Percentiles rank a stretch among this genome's conserved stretches.
These are phyloP conservation scores for Melangyna quadrimaculata DNA, from an alignment of 2,888 invertebrate genomes.

Conservation along the genomic window DNA sequence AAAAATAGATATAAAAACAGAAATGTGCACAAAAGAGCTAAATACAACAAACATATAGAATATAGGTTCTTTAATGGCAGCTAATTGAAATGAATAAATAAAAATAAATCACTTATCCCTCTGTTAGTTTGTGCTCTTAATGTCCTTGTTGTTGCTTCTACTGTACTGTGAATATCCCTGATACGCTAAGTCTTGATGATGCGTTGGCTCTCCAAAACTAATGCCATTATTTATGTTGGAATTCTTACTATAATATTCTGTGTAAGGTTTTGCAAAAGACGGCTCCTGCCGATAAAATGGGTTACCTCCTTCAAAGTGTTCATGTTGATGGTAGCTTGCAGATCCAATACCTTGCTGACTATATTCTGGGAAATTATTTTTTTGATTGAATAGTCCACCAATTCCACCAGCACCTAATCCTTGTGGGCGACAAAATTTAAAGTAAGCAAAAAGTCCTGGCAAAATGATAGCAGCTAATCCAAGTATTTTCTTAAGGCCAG, in stretches of 20 bases:
- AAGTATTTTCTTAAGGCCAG: conserved; percentile 91
- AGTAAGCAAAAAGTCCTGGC: conserved; percentile 91
- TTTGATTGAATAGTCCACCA: conserved; percentile 77
- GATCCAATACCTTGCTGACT: conserved; percentile 88
- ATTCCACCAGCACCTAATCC: conserved; percentile 80
- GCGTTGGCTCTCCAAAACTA: conserved; percentile 84
- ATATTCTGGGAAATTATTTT: conserved; percentile 83
- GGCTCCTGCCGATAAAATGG: conserved; percentile 78
- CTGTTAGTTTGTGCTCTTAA: conserved; percentile 74
- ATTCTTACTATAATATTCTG: conserved; percentile 81
- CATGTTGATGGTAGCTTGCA: conserved; percentile 83
- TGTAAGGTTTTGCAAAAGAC: conserved; percentile 78
- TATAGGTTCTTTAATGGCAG: conserved; percentile 32
- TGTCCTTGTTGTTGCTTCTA: conserved; percentile 82
- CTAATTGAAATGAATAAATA: conserved; percentile 20
- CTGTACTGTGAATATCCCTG: conserved; percentile 86
- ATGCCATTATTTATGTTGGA: conserved; percentile 80
- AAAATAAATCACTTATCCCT: not conserved
- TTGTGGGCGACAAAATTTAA: conserved; percentile 90
- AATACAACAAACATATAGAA: not conserved
- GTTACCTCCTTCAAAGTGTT: conserved; percentile 77
- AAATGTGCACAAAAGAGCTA: not conserved
- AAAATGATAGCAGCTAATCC: conserved; percentile 90
- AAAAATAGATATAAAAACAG: not conserved
- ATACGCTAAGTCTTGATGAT: conserved; percentile 87